Evolutionary conservation across 2,797 vertebrate species (phyloP).

Genomic region (Acropternis orthonyx): DNA sequence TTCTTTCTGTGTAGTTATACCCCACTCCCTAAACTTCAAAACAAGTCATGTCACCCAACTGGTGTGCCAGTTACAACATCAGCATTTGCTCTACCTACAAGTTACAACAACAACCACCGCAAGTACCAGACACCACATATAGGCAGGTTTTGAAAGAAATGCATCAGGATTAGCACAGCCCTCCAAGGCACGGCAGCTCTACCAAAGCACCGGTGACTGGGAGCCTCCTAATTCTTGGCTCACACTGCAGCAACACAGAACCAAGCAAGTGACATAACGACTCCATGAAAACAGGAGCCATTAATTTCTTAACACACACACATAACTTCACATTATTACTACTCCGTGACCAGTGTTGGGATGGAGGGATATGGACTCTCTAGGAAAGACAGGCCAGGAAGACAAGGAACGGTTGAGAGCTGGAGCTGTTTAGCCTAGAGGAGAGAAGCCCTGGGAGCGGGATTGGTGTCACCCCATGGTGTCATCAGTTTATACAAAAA

Average conservation of each 20-base stretch:
- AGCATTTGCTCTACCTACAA: neutral
- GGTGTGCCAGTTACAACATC: neutral
- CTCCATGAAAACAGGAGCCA: accelerated
- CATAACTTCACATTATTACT: neutral
- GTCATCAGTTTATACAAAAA: neutral
- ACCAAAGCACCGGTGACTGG: neutral
- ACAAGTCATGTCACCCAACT: neutral
- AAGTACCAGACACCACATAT: accelerated
- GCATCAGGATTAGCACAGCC: neutral
- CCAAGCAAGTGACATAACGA: neutral
- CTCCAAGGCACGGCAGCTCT: neutral
- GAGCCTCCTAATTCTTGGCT: neutral
- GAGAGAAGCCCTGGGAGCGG: accelerated
- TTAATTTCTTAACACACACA: neutral
- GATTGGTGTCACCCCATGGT: neutral
- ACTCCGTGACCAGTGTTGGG: neutral
- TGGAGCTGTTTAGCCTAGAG: neutral
- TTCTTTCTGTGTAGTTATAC: neutral
- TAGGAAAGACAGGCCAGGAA: neutral
- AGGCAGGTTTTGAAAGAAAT: neutral
- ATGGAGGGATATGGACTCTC: neutral
- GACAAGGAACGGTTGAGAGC: neutral
- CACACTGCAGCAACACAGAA: neutral
- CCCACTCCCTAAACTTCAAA: neutral
- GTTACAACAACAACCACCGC: neutral